Evolutionary conservation across 2,113 vertebrate genomes (phyloP).

Genomic region (Mixornis gularis): DNA sequence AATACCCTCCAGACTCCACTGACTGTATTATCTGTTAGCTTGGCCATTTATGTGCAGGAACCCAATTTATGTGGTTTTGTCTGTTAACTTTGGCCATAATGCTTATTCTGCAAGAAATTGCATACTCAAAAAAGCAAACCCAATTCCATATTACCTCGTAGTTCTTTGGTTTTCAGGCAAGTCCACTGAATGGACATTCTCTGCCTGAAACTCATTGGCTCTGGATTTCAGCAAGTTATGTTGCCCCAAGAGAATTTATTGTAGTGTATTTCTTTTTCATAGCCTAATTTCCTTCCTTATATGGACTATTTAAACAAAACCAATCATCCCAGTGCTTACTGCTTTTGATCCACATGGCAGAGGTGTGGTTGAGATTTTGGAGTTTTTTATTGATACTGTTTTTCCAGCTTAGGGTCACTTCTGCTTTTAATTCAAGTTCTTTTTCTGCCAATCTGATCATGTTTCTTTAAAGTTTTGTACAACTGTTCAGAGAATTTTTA

Average conservation of each 20-base stretch:
- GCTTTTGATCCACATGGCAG: not conserved
- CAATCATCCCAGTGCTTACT: not conserved
- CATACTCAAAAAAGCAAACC: not conserved
- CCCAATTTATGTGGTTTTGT: not conserved
- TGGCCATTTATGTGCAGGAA: not conserved
- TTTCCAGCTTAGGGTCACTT: not conserved
- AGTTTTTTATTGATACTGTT: not conserved
- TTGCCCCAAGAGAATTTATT: not conserved
- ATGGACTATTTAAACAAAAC: not conserved
- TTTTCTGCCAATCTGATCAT: not conserved
- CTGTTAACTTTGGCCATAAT: not conserved
- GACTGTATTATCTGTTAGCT: not conserved
- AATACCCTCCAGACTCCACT: not conserved
- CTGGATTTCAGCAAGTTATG: not conserved
- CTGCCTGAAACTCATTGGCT: not conserved
- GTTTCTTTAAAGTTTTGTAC: not conserved
- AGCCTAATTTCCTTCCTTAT: not conserved
- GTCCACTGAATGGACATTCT: not conserved
- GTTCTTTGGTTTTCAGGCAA: not conserved
- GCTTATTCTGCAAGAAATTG: not conserved
- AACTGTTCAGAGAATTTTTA: not conserved
- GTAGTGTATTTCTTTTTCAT: not conserved
- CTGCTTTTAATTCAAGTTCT: not conserved
- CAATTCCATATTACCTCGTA: fast-evolving
- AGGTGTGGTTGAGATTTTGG: not conserved